Percentiles rank a stretch among this genome's conserved stretches.
Evolutionary conservation across 2,888 invertebrate species (phyloP).

Genomic region (Dicyrtomina minuta): DNA sequence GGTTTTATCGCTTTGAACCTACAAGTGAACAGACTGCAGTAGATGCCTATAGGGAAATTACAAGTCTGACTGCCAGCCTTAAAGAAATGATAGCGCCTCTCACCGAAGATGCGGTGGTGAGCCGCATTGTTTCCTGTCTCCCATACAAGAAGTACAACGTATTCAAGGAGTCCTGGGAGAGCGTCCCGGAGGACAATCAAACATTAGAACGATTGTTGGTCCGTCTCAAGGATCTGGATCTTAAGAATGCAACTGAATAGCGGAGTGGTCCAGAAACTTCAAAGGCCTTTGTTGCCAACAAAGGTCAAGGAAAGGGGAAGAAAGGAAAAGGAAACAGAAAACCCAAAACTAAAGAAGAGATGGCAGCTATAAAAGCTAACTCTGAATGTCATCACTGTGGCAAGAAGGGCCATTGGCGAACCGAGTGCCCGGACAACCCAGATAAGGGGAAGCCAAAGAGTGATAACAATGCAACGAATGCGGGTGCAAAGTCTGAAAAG

Average conservation of each 20-base stretch:
- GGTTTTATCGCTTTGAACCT: background rate
- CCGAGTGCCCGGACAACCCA: background rate
- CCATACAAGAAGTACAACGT: background rate
- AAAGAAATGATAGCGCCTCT: background rate
- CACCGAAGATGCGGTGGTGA: background rate
- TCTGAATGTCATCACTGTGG: no score
- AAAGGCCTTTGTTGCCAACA: no score
- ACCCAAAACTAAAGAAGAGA: no score
- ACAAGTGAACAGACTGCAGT: background rate
- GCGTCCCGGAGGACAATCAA: background rate
- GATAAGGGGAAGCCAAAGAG: no score
- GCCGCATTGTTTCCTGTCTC: background rate
- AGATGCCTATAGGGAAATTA: no score
- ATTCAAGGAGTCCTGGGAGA: slow-evolving; percentile 11
- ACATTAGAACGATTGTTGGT: background rate
- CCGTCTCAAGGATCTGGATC: background rate
- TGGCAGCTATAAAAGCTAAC: no score
- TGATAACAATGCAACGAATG: no score
- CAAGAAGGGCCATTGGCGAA: no score
- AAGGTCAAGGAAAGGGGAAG: background rate
- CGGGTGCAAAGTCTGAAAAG: no score
- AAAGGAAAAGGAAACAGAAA: background rate
- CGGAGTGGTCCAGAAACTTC: no score
- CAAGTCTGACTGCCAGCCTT: no score
- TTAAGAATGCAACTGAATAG: no score